These are phyloP conservation scores for Allacma fusca DNA, from an alignment of 2,888 invertebrate species.

Conservation along the genomic window DNA sequence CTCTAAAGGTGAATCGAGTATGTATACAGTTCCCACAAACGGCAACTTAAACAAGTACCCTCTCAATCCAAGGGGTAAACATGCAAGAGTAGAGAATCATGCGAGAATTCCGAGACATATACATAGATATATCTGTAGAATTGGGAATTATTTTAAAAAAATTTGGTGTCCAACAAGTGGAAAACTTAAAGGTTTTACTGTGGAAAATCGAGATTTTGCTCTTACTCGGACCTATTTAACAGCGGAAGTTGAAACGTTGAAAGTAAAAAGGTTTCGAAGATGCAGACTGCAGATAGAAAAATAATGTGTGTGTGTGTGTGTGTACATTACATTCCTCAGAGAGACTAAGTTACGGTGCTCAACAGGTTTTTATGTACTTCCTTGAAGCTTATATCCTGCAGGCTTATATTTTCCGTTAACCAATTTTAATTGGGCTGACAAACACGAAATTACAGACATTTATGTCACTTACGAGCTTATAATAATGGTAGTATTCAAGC, in stretches of 20 bases:
- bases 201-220: neutral
- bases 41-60: neutral
- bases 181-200: neutral
- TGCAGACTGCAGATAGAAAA: neutral
- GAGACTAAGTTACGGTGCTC: neutral
- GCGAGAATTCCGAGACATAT: neutral
- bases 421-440: too few species aligned
- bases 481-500: too few species aligned
- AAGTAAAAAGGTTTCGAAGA: conserved; percentile 9
- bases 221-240: neutral
- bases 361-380: too few species aligned
- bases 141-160: neutral
- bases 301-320: neutral
- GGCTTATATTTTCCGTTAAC: too few species aligned
- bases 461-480: too few species aligned
- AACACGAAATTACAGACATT: too few species aligned
- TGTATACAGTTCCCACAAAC: neutral
- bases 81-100: too few species aligned
- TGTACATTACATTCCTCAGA: neutral
- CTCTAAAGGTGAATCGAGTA: neutral
- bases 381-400: too few species aligned
- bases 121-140: too few species aligned
- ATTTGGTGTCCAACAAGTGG: neutral
- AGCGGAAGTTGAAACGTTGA: conserved; percentile 23
- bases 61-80: too few species aligned